Base-by-base conservation (phyloP, 2,888 invertebrate species). In the Zonitis immaculata region DNA sequence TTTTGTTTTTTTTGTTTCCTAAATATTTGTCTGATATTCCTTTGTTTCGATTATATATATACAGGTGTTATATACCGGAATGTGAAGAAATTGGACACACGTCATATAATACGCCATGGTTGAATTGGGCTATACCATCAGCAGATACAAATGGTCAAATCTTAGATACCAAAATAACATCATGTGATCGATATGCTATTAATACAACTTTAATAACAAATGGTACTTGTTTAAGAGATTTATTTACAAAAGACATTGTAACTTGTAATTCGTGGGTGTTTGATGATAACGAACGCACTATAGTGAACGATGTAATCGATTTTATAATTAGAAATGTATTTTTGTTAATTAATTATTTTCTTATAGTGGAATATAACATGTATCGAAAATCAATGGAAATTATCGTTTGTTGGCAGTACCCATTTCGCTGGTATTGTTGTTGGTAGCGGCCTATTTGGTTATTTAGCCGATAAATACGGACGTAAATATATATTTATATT, bases 281-380 rank as follows among this genome's bases (percentile, higher is more conserved):
- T 63, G 79, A 79, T 47, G 51, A 68, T 4, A 56, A 71, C 1
- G 82, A 83, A 60, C 67, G 73, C 18, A 80, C 83, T 1, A 82
- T 83, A 58, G 80, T 83, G 0, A 79, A 80, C 62, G 82, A 83
- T 66, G 82, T 82, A 70, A 65, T n/a, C n/a, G n/a, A n/a, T n/a
- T n/a, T n/a, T n/a, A n/a, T n/a, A n/a, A n/a, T n/a, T n/a, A n/a
- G n/a, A n/a, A n/a, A n/a, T n/a, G n/a, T n/a, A n/a, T n/a, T n/a
- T n/a, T n/a, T n/a, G n/a, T n/a, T n/a, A n/a, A n/a, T n/a, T n/a
- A n/a, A n/a, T n/a, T n/a, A n/a, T n/a, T n/a, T n/a, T n/a, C n/a
- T n/a, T n/a, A n/a, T n/a, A 83, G 80, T 85, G 82, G 79, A 72
- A 78, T 20, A 73, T 85, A 43, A 82, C 82, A 2, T 85, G 85